phyloP scores from a whole-genome alignment of 2,888 invertebrate genomes.

The Mythimna impura region DNA sequence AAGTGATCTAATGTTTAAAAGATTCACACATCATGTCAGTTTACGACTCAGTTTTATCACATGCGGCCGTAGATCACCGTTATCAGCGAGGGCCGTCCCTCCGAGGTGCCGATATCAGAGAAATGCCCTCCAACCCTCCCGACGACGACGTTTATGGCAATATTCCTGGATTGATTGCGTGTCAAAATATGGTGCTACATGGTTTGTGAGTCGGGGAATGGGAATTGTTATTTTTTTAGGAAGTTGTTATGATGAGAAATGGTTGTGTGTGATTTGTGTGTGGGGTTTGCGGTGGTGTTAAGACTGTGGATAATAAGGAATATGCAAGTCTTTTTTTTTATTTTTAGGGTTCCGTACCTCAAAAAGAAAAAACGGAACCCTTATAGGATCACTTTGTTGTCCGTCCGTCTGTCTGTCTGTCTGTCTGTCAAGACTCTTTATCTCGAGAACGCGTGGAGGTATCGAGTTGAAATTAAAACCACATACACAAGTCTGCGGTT shows the following conservation, averaged over 20 bases:
- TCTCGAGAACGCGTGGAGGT: no score
- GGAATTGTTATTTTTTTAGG: conserved; percentile 21
- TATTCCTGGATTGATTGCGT: conserved; percentile 62
- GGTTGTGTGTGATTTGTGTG: neutral
- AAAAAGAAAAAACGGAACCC: no score
- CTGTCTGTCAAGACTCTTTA: no score
- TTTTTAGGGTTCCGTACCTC: no score
- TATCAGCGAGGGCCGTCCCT: conserved; percentile 48
- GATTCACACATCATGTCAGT: conserved; percentile 44
- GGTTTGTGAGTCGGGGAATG: conserved; percentile 35
- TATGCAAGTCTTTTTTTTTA: no score
- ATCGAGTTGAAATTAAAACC: no score
- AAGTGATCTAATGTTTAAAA: conserved; percentile 51
- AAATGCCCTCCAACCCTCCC: conserved; percentile 41
- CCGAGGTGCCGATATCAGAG: conserved; percentile 44
- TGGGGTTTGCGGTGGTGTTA: neutral
- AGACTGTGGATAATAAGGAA: no score
- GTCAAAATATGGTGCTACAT: conserved; percentile 35
- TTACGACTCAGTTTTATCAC: conserved; percentile 61
- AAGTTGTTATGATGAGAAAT: conserved; percentile 44
- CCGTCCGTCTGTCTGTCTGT: no score
- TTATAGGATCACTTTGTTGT: no score
- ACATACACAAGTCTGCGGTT: no score
- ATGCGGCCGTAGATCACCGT: conserved; percentile 56
- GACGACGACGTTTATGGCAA: conserved; percentile 58